Evolutionary conservation across 2,888 invertebrate species (phyloP).

Genomic region (Drosophila neonasuta): DNA sequence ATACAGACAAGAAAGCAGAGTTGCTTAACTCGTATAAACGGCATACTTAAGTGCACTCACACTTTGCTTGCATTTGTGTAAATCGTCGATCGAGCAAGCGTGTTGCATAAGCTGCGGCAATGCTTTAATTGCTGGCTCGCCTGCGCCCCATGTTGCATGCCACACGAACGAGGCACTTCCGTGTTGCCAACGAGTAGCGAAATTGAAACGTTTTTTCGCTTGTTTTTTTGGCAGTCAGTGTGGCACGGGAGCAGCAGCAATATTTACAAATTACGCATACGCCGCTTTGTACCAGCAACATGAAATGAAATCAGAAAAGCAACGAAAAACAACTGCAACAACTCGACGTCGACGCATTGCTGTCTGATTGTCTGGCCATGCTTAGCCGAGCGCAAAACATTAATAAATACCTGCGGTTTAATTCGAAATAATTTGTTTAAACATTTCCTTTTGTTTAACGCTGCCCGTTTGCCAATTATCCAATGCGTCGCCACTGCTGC

Average conservation of each 20-base stretch:
- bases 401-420: conserved; percentile 78
- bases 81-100: conserved; percentile 45
- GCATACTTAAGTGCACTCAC: conserved; percentile 6
- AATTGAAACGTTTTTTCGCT: conserved; percentile 64
- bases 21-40: conserved; percentile 23
- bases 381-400: conserved; percentile 76
- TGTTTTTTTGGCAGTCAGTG: conserved; percentile 67
- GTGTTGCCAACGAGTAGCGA: conserved; percentile 44
- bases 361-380: conserved; percentile 46
- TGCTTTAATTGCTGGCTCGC: conserved; percentile 49
- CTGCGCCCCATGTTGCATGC: conserved; percentile 61
- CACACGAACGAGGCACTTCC: conserved; percentile 66
- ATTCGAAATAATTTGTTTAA: conserved; percentile 79
- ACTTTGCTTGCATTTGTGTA: conserved; percentile 13
- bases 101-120: conserved; percentile 59
- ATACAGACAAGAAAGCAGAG: no score
- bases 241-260: conserved; percentile 74
- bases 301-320: conserved; percentile 23
- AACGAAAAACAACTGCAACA: conserved; percentile 14
- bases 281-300: conserved; percentile 64
- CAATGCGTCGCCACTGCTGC: conserved; percentile 21
- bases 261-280: conserved; percentile 69
- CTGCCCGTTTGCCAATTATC: conserved; percentile 55
- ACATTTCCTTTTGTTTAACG: conserved; percentile 75
- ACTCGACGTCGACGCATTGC: neutral